phyloP scores from a whole-genome alignment of 2,888 invertebrate species.

The Drosophila fungiperda region DNA sequence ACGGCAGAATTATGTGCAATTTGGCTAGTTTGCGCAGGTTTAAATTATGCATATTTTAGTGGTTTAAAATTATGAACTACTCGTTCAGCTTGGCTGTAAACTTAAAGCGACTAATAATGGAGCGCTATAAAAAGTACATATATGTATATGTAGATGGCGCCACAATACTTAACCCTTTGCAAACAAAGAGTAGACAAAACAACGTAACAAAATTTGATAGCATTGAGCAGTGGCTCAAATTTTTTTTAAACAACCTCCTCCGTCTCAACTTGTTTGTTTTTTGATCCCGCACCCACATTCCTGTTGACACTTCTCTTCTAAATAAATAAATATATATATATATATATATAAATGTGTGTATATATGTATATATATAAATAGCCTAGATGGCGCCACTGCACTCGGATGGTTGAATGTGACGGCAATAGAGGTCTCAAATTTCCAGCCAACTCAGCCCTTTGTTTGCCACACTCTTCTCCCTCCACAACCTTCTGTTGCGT shows the following conservation, averaged over 20 bases:
- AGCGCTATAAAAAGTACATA: background rate
- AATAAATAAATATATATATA: background rate
- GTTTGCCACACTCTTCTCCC: constrained; percentile 34
- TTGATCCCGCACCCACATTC: constrained; percentile 4
- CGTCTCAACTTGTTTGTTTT: constrained; percentile 11
- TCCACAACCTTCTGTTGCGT: background rate
- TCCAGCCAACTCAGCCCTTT: constrained; percentile 47
- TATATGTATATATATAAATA: background rate
- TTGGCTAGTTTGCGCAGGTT: background rate
- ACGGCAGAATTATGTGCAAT: background rate
- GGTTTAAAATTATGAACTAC: too few relatives aligned
- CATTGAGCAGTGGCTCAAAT: constrained; percentile 24
- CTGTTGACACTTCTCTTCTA: constrained; percentile 6
- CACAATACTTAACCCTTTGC: background rate
- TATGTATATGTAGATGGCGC: constrained; percentile 5
- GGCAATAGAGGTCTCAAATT: constrained; percentile 49
- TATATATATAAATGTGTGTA: background rate
- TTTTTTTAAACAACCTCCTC: constrained; percentile 13
- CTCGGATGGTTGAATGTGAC: constrained; percentile 24
- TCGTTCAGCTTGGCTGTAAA: background rate
- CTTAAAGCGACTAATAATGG: background rate
- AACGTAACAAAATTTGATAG: background rate
- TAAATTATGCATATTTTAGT: background rate
- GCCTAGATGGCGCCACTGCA: constrained; percentile 48
- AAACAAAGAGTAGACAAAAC: constrained; percentile 4